Base-by-base conservation (phyloP, 2,113 vertebrate genomes). In the Upupa epops region DNA sequence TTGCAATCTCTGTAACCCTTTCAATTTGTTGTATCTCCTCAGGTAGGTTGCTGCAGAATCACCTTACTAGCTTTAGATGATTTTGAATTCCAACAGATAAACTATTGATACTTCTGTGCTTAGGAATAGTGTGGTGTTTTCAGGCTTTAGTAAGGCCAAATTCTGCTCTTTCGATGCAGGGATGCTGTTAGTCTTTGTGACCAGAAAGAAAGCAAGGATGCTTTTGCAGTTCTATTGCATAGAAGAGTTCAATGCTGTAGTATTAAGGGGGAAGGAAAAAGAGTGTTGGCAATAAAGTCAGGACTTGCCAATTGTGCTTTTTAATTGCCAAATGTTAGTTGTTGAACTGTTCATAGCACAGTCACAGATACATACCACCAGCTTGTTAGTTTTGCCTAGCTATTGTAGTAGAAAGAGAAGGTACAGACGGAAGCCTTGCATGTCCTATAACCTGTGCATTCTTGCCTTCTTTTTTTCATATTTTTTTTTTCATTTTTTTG, bases 1-100 rank as follows among this genome's bases (percentile, higher is more conserved):
- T 91, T 61, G 70, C 85, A 89, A 73, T 92, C 59, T 40, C 40
- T 75, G 79, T 87, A 88, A 84, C 51, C 28, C 91, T 89, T 93
- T 56, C 24, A 11, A 72, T 89, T 91, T 81, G 51, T 73, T 74
- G 59, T 61, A 66, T 45, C 4, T 0, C 1, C 63, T 80, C 45
- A 52, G 28, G 37, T 34, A 15, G 21, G 42, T 63, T 19, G 10
- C 56, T 85, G 70, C 51, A 63, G 26, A 55, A 54, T 92, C 77
- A 46, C 16, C 31, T 79, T 37, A 25, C 28, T n/a, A 45, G 28
- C 16, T 19, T 7, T 7, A 42, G 48, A 32, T 26, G 5, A 22
- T 66, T 78, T 59, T 82, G 32, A 78, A 51, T 11, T 87, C 52
- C 13, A 73, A 4, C 36, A 40, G 12, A 63, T 75, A 63, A 59